These are phyloP conservation scores for Amblyjoppa proteus DNA, from an alignment of 2,888 invertebrate species.

Conservation along the genomic window DNA sequence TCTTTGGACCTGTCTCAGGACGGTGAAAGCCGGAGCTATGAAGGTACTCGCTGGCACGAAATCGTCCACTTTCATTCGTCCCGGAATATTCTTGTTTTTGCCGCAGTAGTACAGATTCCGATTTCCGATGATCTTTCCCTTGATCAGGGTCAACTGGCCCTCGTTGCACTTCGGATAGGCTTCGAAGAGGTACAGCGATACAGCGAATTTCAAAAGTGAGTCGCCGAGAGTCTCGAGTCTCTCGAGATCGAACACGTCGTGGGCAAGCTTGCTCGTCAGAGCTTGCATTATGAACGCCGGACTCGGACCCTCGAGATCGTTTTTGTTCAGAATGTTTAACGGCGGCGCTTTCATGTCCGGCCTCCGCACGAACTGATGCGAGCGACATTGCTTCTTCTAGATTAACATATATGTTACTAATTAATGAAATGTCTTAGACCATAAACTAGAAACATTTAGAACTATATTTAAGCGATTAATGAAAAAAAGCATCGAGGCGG, in stretches of 20 bases:
- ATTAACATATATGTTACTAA: background rate
- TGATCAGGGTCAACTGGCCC: conserved; percentile 91
- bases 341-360: conserved; percentile 62
- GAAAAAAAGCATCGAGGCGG: background rate
- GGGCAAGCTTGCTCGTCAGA: conserved; percentile 90
- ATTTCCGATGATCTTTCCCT: conserved; percentile 92
- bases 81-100: conserved; percentile 79
- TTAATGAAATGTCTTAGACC: no score
- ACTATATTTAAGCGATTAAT: conserved; percentile 23
- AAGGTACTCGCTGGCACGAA: conserved; percentile 91
- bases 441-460: background rate
- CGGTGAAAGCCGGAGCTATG: conserved; percentile 91
- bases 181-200: conserved; percentile 90
- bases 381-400: conserved; percentile 35
- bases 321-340: conserved; percentile 70
- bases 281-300: conserved; percentile 85
- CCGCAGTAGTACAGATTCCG: conserved; percentile 94
- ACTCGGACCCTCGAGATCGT: conserved; percentile 75
- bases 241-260: conserved; percentile 93
- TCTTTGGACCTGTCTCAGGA: conserved; percentile 86
- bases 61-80: conserved; percentile 88
- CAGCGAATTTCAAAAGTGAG: conserved; percentile 93
- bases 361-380: conserved; percentile 57
- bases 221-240: conserved; percentile 95
- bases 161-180: conserved; percentile 90